These are phyloP conservation scores for Psittacula derbiana DNA, from an alignment of 2,797 vertebrate species.

Conservation along the genomic window DNA sequence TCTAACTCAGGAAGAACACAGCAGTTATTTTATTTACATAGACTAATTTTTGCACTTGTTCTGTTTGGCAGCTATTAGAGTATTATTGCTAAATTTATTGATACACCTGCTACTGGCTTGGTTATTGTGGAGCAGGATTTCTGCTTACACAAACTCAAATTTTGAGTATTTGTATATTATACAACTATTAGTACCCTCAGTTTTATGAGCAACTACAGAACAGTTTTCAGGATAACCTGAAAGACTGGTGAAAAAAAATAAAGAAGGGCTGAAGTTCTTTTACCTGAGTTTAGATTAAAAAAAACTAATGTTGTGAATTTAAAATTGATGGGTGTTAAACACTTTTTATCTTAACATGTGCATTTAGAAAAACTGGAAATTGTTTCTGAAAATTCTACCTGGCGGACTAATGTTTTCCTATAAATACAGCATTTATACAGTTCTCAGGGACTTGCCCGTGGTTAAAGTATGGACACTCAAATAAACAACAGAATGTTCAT, in stretches of 20 bases:
- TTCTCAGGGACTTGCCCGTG: neutral
- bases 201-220: conserved; percentile 24
- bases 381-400: neutral
- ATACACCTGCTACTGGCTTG: conserved; percentile 30
- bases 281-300: neutral
- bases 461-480: neutral
- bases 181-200: neutral
- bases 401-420: neutral
- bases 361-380: neutral
- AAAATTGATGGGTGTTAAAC: neutral
- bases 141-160: conserved; percentile 33
- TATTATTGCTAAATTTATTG: conserved; percentile 49
- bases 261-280: neutral
- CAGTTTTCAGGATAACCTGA: neutral
- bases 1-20: neutral
- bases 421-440: neutral
- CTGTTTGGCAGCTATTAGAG: conserved; percentile 35
- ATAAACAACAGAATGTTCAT: neutral
- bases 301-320: neutral
- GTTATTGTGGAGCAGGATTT: conserved; percentile 7
- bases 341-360: neutral
- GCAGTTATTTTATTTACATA: conserved; percentile 27
- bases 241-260: neutral
- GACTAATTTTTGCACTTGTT: conserved; percentile 57
- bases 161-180: neutral